Evolutionary conservation across 92 coral and sea anemone genomes (phyloP), one percentile per base, ranked within the genome.

Genomic region (Phenganax stokvisi): DNA sequence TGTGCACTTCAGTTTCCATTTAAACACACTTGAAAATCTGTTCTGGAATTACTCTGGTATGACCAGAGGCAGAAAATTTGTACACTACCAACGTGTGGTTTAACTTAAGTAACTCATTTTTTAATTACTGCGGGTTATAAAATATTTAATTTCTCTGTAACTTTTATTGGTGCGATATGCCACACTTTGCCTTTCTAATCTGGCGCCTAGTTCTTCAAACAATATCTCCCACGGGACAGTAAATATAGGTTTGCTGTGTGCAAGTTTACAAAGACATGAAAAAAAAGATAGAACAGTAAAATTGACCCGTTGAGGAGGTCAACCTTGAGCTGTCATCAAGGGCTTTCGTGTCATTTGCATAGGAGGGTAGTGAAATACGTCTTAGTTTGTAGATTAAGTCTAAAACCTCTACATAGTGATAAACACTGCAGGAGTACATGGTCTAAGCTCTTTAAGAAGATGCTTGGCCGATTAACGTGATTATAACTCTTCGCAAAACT

Each of bases 301-400:
- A 30, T 76, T 76, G 81, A 76, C 64, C 81, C 81, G 56, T 69
- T 57, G 81, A 58, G 81, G 81, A 76, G 81, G 81, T 76, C 81
- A 76, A 76, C 58, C 37, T 56, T 59, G 60, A 59, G 28, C 59
- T 76, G 81, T 76, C 81, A 76, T 58, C 81, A 76, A 27, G 17
- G 52, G 81, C 69, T 59, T 76, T 76, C 69, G 81, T 29, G 81
- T 59, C 81, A 76, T 59, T 76, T 76, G 54, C 55, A 60, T 57
- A 76, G 69, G 81, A 76, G 70, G 81, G 81, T 52, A 76, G 37
- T 76, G 81, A 76, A 59, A 76, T 76, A 76, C 60, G 69, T 76
- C 81, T 76, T 52, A 29, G 64, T 76, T 57, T 62, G 17, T 29
- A 31, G 53, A 59, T 57, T 76, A 76, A 54, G 52, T 10, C 51